phyloP scores from a whole-genome alignment of 1,140 invertebrate species.

The Episyrphus balteatus region DNA sequence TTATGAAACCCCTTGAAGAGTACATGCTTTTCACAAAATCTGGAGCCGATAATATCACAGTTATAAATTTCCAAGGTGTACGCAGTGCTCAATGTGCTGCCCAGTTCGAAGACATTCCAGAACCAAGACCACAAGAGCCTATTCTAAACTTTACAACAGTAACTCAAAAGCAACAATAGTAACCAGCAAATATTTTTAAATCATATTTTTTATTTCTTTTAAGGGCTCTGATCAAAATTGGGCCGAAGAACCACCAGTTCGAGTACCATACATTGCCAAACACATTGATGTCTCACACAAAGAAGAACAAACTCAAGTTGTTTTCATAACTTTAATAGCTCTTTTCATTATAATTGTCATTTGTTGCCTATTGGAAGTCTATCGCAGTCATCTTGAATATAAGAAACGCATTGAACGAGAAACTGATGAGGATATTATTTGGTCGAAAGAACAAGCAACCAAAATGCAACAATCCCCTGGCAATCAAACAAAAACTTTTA shows the following conservation, averaged over 20 bases:
- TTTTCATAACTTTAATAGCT: constrained; percentile 57
- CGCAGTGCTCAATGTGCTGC: constrained; percentile 68
- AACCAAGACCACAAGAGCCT: constrained; percentile 48
- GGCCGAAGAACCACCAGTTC: constrained; percentile 67
- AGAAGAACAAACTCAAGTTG: constrained; percentile 63
- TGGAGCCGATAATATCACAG: constrained; percentile 65
- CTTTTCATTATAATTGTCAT: constrained; percentile 56
- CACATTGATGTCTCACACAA: constrained; percentile 58
- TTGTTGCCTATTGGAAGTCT: constrained; percentile 51
- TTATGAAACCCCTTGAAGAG: constrained; percentile 76
- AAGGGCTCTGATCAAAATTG: constrained; percentile 63
- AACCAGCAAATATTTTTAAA: neutral
- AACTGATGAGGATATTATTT: constrained; percentile 54
- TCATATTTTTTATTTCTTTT: neutral
- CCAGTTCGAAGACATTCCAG: constrained; percentile 51
- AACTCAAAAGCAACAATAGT: constrained; percentile 19
- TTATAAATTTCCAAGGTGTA: constrained; percentile 71
- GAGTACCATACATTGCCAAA: constrained; percentile 57
- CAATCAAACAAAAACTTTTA: constrained; percentile 1
- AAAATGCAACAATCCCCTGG: constrained; percentile 46
- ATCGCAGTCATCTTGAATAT: constrained; percentile 52
- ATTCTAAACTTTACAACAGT: constrained; percentile 56
- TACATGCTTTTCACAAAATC: constrained; percentile 79
- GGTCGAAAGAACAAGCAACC: constrained; percentile 52
- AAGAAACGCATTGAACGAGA: constrained; percentile 53